Base-by-base conservation (phyloP, 2,113 vertebrate species). In the Neolamprologus modestus region DNA sequence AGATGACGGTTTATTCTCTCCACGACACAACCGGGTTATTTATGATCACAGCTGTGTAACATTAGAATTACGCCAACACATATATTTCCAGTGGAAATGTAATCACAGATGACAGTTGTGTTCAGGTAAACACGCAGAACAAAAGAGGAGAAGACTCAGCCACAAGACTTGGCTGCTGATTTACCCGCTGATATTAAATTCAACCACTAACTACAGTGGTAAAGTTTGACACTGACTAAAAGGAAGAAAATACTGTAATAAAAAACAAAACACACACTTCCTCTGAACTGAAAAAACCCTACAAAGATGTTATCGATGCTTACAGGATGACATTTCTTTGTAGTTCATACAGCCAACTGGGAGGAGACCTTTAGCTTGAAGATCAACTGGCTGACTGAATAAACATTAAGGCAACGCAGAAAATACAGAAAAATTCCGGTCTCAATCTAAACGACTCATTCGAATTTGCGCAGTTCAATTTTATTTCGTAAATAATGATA, bases 21-120 rank as follows among this genome's bases (percentile, higher is more conserved):
- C 53, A 55, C 42, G 37, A 83, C 81, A 90, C 78, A 81, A 85
- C 82, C 1, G 26, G 71, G 24, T 82, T 85, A 86, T 88, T 92
- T 84, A 84, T 81, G 63, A 82, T 61, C 85, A 24, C 85, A 84
- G 50, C 80, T 87, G 59, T 40, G 81, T 35, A 40, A 81, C 55
- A 40, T 61, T 68, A 86, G 35, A 79, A 79, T 85, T 63, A 19
- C 1, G 5, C 45, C 42, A 81, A 35, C 1, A 16, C 37, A 68
- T 87, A 84, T 68, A 88, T 63, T 78, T 82, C 71, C 33, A 81
- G 50, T 1, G 2, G 61, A 86, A 91, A 89, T 85, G 59, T 88
- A 85, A 89, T 66, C 88, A 85, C 61, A 86, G 47, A 79, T 50
- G 78, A 92, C 85, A 87, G 82, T n/a, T 61, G 21, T 76, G 79